Conservation (phyloP, 2,113 vertebrate species). For the Gulo gulo region DNA sequence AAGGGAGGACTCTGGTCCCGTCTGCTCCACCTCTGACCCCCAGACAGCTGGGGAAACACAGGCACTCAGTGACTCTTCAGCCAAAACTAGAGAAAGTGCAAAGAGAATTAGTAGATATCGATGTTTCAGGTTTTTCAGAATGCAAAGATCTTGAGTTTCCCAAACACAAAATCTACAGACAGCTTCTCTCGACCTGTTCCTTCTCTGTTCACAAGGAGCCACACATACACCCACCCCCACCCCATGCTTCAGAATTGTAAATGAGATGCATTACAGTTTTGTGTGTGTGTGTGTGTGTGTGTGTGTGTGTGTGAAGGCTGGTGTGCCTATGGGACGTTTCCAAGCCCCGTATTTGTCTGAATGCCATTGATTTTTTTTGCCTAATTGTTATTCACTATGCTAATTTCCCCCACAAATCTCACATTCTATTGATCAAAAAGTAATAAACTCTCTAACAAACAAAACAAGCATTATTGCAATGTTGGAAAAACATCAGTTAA, state of each 20-base stretch:
- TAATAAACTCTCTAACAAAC: conserved; percentile 94
- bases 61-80: conserved; percentile 45
- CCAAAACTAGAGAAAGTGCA: conserved; percentile 34
- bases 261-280: conserved; percentile 85
- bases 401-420: conserved; percentile 96
- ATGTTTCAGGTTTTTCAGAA: conserved; percentile 27
- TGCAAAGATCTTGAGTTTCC: conserved; percentile 20
- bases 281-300: conserved; percentile 58
- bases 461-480: conserved; percentile 95
- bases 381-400: conserved; percentile 96
- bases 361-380: conserved; percentile 91
- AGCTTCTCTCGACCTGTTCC: conserved; percentile 2
- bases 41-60: not conserved
- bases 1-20: not conserved
- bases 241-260: conserved; percentile 78
- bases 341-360: conserved; percentile 92
- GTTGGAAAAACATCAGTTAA: conserved; percentile 94
- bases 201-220: not conserved
- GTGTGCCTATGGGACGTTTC: conserved; percentile 86
- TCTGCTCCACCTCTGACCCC: not conserved
- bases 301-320: conserved; percentile 69
- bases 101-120: conserved; percentile 57
- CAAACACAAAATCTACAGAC: conserved; percentile 6
- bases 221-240: not conserved
- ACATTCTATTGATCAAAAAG: conserved; percentile 93